Conservation (phyloP, 1,140 invertebrate species). For the Drosophila fuyamai region DNA sequence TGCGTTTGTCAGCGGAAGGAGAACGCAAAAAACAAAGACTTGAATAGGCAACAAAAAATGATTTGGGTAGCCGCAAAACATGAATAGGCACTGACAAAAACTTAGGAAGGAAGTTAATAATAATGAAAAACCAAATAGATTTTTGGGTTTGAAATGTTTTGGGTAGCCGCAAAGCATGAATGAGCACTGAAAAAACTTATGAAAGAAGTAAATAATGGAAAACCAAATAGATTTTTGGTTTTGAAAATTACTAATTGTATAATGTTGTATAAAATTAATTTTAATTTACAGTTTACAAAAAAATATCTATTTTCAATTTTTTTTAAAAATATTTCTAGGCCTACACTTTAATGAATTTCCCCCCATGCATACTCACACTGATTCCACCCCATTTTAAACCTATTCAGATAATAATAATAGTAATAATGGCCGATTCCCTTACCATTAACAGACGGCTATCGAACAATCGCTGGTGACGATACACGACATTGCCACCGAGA, state of each 20-base stretch:
- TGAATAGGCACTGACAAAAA: constrained; percentile 14
- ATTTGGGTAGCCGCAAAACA: constrained; percentile 50
- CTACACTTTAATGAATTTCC: neutral
- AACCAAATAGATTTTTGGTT: neutral
- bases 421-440: neutral
- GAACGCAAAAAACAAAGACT: constrained; percentile 11
- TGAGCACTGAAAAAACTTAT: constrained; percentile 2
- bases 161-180: constrained; percentile 37
- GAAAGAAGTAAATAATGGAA: too few relatives aligned
- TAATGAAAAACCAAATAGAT: too few relatives aligned
- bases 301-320: too few relatives aligned
- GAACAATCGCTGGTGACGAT: constrained; percentile 89
- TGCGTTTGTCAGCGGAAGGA: constrained; percentile 59
- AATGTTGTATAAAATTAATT: too few relatives aligned
- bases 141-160: constrained; percentile 14
- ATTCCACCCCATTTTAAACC: neutral
- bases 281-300: too few relatives aligned
- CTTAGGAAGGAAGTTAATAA: neutral
- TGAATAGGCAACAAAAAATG: constrained; percentile 42
- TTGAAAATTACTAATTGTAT: neutral
- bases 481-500: constrained; percentile 89
- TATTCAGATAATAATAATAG: constrained; percentile 2
- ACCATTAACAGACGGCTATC: constrained; percentile 86
- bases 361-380: neutral
- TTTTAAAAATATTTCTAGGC: too few relatives aligned